These are phyloP conservation scores for Cebidichthys violaceus DNA, from an alignment of 2,113 vertebrate genomes.

Conservation along the genomic window DNA sequence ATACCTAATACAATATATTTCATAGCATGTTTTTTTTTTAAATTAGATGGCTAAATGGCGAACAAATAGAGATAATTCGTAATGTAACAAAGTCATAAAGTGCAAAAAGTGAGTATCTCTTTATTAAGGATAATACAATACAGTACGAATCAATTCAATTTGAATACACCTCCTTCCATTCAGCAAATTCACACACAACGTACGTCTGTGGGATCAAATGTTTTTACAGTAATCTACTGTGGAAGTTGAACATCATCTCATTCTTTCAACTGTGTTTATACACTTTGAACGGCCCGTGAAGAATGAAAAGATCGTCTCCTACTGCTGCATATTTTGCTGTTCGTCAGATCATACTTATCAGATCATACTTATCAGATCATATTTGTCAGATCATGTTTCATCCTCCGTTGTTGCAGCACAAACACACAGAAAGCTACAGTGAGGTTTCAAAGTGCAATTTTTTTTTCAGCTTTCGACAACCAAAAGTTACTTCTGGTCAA, in stretches of 20 bases:
- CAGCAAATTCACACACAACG: background rate
- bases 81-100: constrained; percentile 30
- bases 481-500: background rate
- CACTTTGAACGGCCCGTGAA: background rate
- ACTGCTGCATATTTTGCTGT: background rate
- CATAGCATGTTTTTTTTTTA: constrained; percentile 4
- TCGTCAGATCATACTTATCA: background rate
- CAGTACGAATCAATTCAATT: constrained; percentile 7
- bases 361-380: too few relatives aligned
- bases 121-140: constrained; percentile 53
- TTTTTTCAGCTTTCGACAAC: constrained; percentile 7
- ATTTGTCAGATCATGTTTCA: constrained; percentile 2
- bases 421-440: constrained; percentile 17
- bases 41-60: background rate
- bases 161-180: background rate
- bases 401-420: background rate
- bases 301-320: background rate
- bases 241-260: background rate
- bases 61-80: background rate
- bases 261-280: background rate
- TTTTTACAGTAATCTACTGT: background rate
- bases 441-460: constrained; percentile 33
- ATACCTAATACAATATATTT: background rate
- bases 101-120: constrained; percentile 55
- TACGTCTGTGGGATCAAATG: background rate